Evolutionary conservation across 2,888 invertebrate genomes (phyloP).

Genomic region (Incurvaria masculella): DNA sequence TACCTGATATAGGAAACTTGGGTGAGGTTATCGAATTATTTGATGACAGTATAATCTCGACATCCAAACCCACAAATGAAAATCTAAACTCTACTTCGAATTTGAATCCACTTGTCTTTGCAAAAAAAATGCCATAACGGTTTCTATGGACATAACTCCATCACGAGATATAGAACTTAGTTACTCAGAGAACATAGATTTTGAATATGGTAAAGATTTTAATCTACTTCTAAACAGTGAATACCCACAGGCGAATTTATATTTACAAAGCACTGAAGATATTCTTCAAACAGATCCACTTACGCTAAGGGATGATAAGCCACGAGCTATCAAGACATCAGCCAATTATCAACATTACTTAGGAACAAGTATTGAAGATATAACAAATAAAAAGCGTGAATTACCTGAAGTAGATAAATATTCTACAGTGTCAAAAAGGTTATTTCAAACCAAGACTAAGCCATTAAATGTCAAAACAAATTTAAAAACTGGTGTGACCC

Average conservation of each 20-base stretch:
- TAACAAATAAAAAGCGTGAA: constrained; percentile 3
- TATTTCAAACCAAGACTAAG: constrained; percentile 1
- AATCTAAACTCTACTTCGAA: too few relatives aligned
- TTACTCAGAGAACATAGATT: neutral
- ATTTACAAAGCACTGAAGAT: constrained; percentile 3
- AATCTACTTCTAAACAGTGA: neutral
- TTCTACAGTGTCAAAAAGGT: constrained; percentile 1
- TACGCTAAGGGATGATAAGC: neutral
- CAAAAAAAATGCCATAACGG: too few relatives aligned
- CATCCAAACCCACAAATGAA: too few relatives aligned
- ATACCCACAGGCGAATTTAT: neutral
- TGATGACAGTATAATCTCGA: too few relatives aligned
- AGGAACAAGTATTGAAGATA: constrained; percentile 1
- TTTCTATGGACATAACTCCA: too few relatives aligned
- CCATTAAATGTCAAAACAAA: constrained; percentile 1
- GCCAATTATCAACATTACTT: neutral
- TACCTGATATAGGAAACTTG: too few relatives aligned
- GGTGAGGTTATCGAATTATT: too few relatives aligned
- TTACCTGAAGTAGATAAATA: constrained; percentile 4
- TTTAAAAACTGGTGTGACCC: constrained; percentile 1
- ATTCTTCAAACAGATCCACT: constrained; percentile 1
- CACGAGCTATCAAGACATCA: neutral
- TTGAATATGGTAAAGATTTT: constrained; percentile 3
- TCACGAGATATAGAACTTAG: too few relatives aligned
- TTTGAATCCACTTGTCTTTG: too few relatives aligned